Evolutionary conservation across 2,797 vertebrate species (phyloP).

Genomic region (Taeniopygia guttata): DNA sequence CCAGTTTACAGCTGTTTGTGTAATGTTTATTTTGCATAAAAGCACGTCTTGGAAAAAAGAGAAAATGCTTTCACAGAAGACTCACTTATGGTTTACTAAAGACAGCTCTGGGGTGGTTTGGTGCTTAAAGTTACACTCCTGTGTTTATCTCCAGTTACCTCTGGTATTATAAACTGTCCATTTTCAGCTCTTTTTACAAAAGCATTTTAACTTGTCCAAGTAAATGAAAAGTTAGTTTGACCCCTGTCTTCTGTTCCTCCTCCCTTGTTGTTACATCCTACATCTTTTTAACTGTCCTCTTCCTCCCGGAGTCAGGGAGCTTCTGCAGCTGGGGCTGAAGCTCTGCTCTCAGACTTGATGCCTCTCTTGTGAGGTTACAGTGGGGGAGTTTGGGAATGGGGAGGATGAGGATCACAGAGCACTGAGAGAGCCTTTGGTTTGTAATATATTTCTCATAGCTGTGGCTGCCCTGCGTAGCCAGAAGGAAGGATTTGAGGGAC

Average conservation of each 20-base stretch:
- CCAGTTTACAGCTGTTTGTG: slow-evolving; percentile 52
- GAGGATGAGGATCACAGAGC: neutral
- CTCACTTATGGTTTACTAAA: neutral
- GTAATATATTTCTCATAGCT: neutral
- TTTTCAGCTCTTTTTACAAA: neutral
- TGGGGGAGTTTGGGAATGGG: neutral
- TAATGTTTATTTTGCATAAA: slow-evolving; percentile 24
- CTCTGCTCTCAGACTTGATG: neutral
- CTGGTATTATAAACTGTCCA: neutral
- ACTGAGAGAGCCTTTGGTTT: neutral
- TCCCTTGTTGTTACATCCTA: neutral
- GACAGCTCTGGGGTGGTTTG: neutral
- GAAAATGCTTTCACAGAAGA: slow-evolving; percentile 4
- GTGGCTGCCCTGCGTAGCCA: neutral
- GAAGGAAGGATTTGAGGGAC: neutral
- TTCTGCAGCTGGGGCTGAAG: neutral
- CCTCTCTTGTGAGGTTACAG: neutral
- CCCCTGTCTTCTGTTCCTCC: neutral
- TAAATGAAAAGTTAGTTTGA: neutral
- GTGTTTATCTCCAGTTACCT: neutral
- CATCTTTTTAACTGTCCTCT: neutral
- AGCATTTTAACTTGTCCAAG: neutral
- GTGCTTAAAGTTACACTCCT: neutral
- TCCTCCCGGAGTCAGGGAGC: neutral
- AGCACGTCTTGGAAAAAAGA: neutral